phyloP scores from a whole-genome alignment of 1,140 invertebrate genomes.

The Neocloeon triangulifer region DNA sequence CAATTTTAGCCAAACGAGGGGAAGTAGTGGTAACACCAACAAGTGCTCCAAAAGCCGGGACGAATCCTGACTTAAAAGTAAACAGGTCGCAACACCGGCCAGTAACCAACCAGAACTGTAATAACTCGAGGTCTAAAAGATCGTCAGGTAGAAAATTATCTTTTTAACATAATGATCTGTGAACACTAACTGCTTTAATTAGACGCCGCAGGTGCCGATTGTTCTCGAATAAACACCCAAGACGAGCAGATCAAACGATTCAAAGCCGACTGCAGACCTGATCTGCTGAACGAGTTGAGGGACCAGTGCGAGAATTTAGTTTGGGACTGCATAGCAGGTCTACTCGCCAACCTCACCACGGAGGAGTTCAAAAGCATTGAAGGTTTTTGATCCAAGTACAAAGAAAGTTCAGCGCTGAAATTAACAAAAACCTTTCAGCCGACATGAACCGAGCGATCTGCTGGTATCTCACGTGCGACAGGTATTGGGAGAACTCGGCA shows the following conservation, averaged over 20 bases:
- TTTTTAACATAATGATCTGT: no score
- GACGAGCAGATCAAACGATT: slow-evolving; percentile 40
- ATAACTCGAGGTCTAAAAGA: no score
- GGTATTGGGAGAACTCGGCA: slow-evolving; percentile 69
- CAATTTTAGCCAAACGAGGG: no score
- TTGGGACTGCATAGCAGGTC: slow-evolving; percentile 49
- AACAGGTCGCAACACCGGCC: no score
- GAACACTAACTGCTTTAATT: no score
- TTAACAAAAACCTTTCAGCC: slow-evolving; percentile 24
- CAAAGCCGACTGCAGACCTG: slow-evolving; percentile 58
- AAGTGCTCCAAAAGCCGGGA: no score
- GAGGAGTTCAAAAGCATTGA: slow-evolving; percentile 68
- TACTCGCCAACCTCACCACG: slow-evolving; percentile 51
- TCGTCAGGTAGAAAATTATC: no score
- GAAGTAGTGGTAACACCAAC: no score
- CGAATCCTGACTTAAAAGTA: no score
- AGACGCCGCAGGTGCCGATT: no score
- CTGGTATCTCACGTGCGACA: slow-evolving; percentile 76
- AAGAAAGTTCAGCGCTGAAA: not conserved
- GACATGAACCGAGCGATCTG: slow-evolving; percentile 70
- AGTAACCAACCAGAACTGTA: no score
- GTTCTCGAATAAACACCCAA: no score
- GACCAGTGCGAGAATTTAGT: slow-evolving; percentile 39
- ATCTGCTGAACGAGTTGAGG: slow-evolving; percentile 51
- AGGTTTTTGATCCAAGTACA: slow-evolving; percentile 24